Evolutionary conservation across 2,888 invertebrate species (phyloP).

Genomic region (Nasonia oneida): DNA sequence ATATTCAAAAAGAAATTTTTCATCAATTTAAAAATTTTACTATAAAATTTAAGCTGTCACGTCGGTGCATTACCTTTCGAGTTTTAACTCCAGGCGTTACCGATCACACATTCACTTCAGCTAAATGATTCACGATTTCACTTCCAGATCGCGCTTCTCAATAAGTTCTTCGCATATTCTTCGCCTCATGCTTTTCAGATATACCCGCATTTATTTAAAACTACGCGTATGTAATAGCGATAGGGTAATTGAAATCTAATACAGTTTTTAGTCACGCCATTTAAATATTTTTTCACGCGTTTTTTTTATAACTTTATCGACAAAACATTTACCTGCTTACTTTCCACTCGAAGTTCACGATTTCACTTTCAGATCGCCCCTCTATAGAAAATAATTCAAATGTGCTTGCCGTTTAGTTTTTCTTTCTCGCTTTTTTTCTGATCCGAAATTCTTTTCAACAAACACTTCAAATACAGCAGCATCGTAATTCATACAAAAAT

Average conservation of each 20-base stretch:
- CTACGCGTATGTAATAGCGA: background rate
- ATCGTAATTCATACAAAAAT: too few species aligned
- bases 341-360: background rate
- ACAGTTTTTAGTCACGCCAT: background rate
- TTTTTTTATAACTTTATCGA: background rate
- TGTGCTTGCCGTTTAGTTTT: background rate
- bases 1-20: background rate
- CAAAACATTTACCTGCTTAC: background rate
- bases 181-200: too few species aligned
- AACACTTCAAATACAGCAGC: too few species aligned
- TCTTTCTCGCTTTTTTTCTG: background rate
- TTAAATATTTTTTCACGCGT: background rate
- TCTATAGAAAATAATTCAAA: background rate
- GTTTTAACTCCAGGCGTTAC: background rate
- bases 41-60: background rate
- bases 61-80: conserved; percentile 50
- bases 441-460: background rate
- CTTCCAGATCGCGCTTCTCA: conserved; percentile 54
- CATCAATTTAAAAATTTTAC: background rate
- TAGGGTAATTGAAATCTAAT: background rate
- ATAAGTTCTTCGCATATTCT: background rate
- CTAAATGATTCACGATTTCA: conserved; percentile 29
- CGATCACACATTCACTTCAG: conserved; percentile 30
- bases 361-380: background rate
- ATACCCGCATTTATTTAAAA: background rate